Conservation (phyloP, 2,113 vertebrate species). For the Pteronura brasiliensis region DNA sequence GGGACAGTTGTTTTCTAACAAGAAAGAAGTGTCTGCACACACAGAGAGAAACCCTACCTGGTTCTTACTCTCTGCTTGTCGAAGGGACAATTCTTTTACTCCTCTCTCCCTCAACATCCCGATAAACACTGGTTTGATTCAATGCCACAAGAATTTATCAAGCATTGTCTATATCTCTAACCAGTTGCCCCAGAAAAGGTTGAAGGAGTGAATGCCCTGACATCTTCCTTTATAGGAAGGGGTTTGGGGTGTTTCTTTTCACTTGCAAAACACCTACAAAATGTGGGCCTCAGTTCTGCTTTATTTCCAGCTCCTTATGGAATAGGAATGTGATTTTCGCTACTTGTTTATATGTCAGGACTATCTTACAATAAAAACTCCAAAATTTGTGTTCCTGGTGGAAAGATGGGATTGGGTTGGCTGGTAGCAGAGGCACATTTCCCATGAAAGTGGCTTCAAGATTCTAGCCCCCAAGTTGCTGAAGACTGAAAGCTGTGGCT, state of each 20-base stretch:
- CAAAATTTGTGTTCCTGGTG: not conserved
- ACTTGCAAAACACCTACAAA: not conserved
- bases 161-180: not conserved
- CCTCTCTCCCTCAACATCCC: not conserved
- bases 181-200: rapidly evolving
- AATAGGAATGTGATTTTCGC: not conserved
- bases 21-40: not conserved
- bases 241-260: not conserved
- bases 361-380: not conserved
- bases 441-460: not conserved
- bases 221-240: not conserved
- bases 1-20: not conserved
- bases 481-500: not conserved
- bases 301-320: not conserved
- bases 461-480: no score
- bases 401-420: not conserved
- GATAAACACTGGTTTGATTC: not conserved
- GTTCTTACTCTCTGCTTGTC: not conserved
- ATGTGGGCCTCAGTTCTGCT: not conserved
- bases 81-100: not conserved
- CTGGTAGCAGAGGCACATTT: not conserved
- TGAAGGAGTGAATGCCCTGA: not conserved
- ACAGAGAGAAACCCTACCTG: not conserved
- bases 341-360: not conserved
- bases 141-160: not conserved